These are phyloP conservation scores for Eumerus sabulonum DNA, from an alignment of 2,888 invertebrate species.

Conservation along the genomic window DNA sequence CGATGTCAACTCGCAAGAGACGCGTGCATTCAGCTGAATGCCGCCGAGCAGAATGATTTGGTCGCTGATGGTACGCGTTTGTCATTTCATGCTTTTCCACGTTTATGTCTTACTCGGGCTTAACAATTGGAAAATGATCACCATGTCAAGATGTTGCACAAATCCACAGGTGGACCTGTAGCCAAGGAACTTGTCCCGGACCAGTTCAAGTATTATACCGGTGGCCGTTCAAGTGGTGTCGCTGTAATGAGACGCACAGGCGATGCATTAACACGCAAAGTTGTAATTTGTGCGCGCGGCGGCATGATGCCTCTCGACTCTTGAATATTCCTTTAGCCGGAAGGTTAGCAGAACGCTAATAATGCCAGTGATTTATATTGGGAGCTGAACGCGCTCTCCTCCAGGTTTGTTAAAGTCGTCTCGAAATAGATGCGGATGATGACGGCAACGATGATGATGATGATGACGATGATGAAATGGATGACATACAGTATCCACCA, in stretches of 20 bases:
- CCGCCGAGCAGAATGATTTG: no score
- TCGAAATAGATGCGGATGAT: constrained; percentile 5
- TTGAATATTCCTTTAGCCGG: constrained; percentile 29
- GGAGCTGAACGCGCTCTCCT: constrained; percentile 28
- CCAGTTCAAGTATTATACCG: constrained; percentile 33
- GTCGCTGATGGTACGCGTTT: constrained; percentile 18
- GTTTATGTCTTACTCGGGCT: constrained; percentile 62
- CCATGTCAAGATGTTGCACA: constrained; percentile 21
- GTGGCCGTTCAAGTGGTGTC: constrained; percentile 62
- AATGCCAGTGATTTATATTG: constrained; percentile 57
- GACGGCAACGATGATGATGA: constrained; percentile 11
- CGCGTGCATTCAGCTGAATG: not conserved
- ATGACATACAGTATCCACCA: constrained; percentile 67
- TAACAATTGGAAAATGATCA: constrained; percentile 66
- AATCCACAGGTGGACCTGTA: constrained; percentile 55
- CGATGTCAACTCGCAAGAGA: constrained; percentile 53
- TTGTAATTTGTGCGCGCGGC: constrained; percentile 52
- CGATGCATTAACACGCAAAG: constrained; percentile 67
- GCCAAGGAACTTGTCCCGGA: constrained; percentile 34
- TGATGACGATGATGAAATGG: constrained; percentile 62
- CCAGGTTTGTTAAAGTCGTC: not conserved
- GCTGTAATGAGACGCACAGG: constrained; percentile 66
- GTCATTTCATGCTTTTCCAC: constrained; percentile 66
- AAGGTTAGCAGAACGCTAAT: constrained; percentile 46
- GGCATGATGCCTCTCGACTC: constrained; percentile 51